Evolutionary conservation across 2,888 invertebrate genomes (phyloP).

Genomic region (Orgyia antiqua): DNA sequence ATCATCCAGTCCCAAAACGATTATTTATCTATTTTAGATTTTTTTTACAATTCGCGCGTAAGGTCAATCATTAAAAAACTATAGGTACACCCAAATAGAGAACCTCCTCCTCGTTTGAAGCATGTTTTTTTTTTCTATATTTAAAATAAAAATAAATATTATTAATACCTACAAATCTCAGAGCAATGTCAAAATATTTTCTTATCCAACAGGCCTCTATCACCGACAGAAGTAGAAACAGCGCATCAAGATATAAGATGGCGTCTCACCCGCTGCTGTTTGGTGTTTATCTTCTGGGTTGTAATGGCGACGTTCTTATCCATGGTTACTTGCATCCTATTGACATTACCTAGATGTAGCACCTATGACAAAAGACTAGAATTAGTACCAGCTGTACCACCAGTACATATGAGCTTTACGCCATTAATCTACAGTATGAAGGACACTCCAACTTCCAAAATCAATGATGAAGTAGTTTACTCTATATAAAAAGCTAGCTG

Average conservation of each 20-base stretch:
- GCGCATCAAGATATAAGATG: conserved; percentile 64
- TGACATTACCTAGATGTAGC: too few relatives aligned
- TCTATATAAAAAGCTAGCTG: too few relatives aligned
- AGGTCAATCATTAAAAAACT: too few relatives aligned
- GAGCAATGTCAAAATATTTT: too few relatives aligned
- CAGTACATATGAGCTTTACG: conserved; percentile 44
- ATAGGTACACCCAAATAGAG: too few relatives aligned
- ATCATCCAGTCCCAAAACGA: too few relatives aligned
- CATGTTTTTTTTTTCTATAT: too few relatives aligned
- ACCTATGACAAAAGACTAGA: conserved; percentile 13
- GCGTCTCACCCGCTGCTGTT: conserved; percentile 60
- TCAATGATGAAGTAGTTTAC: neutral
- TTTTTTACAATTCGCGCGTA: too few relatives aligned
- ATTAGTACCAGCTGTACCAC: conserved; percentile 33
- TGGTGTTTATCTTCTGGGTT: conserved; percentile 70
- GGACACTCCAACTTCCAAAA: conserved; percentile 3
- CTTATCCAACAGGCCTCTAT: conserved; percentile 45
- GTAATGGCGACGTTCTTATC: conserved; percentile 63
- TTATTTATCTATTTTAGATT: too few relatives aligned
- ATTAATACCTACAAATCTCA: too few relatives aligned
- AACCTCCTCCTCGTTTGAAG: too few relatives aligned
- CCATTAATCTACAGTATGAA: conserved; percentile 32
- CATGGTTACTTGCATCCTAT: conserved; percentile 54
- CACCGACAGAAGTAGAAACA: conserved; percentile 67
- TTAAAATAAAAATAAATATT: too few relatives aligned